phyloP scores from a whole-genome alignment of 2,888 invertebrate species.

The Pristionchus japonicus region DNA sequence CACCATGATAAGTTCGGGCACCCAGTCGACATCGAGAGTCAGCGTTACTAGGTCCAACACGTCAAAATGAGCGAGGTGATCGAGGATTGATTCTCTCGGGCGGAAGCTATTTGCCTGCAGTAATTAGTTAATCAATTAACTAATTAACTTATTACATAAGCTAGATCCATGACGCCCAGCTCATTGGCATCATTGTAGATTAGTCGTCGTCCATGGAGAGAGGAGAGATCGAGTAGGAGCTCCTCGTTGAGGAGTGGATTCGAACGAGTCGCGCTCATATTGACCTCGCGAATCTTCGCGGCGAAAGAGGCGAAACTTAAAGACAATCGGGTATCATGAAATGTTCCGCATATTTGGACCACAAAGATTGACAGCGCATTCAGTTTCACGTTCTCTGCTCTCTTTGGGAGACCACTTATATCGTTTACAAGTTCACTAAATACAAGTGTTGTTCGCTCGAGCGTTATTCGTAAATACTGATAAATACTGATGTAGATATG shows the following conservation, averaged over 20 bases:
- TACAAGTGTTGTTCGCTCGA: no score
- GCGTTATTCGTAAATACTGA: no score
- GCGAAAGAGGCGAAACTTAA: not conserved
- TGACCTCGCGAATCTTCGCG: not conserved
- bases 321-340: no score
- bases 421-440: no score
- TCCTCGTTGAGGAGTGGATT: not conserved
- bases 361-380: no score
- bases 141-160: not conserved
- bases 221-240: no score
- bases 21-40: not conserved
- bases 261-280: not conserved
- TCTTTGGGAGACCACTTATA: no score
- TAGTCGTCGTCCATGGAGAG: no score
- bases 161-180: not conserved
- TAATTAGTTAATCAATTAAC: not conserved
- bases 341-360: no score
- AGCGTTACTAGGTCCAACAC: not conserved
- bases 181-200: not conserved
- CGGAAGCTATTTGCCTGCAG: not conserved
- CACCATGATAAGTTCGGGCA: not conserved
- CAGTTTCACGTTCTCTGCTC: no score
- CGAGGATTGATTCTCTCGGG: not conserved
- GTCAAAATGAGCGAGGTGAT: not conserved
- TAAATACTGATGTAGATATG: no score